Conservation (phyloP, 1,140 invertebrate genomes). For the Macrostomum lignano region DNA sequence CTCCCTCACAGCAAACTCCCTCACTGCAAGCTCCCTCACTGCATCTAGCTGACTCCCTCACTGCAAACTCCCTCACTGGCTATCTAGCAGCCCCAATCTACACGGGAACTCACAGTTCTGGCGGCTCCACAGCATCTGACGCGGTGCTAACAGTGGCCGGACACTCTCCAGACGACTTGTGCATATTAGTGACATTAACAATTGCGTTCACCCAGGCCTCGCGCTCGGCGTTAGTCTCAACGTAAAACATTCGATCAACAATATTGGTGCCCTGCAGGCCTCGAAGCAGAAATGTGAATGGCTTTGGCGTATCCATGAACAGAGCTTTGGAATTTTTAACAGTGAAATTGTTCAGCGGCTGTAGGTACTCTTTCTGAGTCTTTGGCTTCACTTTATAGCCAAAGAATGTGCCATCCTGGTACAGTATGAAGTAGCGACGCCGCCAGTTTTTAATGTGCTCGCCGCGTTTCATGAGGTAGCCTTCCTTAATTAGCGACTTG, state of each 20-base stretch:
- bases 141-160: too few relatives aligned
- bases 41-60: too few relatives aligned
- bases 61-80: too few relatives aligned
- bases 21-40: too few relatives aligned
- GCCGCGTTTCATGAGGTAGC: constrained; percentile 9
- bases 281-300: constrained; percentile 79
- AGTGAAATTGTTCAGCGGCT: constrained; percentile 93
- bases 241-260: constrained; percentile 86
- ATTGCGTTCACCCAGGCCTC: constrained; percentile 15
- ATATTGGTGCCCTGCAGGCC: constrained; percentile 89
- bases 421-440: constrained; percentile 67
- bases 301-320: constrained; percentile 68
- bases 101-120: too few relatives aligned
- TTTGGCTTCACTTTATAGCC: constrained; percentile 73
- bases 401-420: constrained; percentile 63
- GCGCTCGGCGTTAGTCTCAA: constrained; percentile 40
- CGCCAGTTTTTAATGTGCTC: constrained; percentile 58
- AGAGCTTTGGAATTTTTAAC: constrained; percentile 76
- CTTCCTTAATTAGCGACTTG: constrained; percentile 7
- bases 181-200: constrained; percentile 7
- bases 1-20: too few relatives aligned
- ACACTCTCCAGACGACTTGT: too few relatives aligned
- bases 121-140: too few relatives aligned
- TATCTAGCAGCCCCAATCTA: too few relatives aligned
- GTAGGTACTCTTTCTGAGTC: constrained; percentile 27